Percentiles rank a stretch among this genome's conserved stretches.
Evolutionary conservation across 1,140 invertebrate species (phyloP).

Genomic region (Magallana angulata): DNA sequence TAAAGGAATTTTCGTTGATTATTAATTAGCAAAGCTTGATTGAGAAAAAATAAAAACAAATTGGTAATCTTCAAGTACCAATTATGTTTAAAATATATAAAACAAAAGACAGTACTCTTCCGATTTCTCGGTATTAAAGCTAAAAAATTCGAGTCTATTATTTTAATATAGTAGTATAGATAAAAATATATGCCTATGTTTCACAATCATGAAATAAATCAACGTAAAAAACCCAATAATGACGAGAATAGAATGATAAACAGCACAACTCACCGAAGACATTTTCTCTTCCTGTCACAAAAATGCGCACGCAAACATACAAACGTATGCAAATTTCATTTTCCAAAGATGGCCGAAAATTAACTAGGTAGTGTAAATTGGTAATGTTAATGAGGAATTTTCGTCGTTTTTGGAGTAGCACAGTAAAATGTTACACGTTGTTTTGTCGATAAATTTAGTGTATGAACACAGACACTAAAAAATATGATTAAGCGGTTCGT

Average conservation of each 20-base stretch:
- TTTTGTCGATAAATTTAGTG: not conserved
- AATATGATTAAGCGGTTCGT: constrained; percentile 3
- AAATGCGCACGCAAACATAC: constrained; percentile 11
- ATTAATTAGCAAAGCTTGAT: too few species aligned
- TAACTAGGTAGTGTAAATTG: not conserved
- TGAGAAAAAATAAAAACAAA: too few species aligned
- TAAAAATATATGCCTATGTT: not conserved
- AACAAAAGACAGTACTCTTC: too few species aligned
- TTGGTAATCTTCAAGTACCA: too few species aligned
- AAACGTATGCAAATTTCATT: not conserved
- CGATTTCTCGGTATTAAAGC: too few species aligned
- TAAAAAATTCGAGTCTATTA: too few species aligned
- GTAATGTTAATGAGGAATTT: not conserved
- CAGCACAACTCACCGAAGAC: not conserved
- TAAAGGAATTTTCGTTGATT: too few species aligned
- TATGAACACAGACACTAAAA: not conserved
- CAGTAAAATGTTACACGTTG: not conserved
- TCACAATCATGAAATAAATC: not conserved
- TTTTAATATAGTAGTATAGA: too few species aligned
- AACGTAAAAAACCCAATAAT: not conserved
- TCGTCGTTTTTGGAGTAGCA: not conserved
- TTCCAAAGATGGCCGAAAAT: constrained; percentile 17
- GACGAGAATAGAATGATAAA: not conserved
- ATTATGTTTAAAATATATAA: too few species aligned
- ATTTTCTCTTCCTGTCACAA: not conserved